Evolutionary conservation across 2,888 invertebrate species (phyloP).

Genomic region (Electrophaes corylata): DNA sequence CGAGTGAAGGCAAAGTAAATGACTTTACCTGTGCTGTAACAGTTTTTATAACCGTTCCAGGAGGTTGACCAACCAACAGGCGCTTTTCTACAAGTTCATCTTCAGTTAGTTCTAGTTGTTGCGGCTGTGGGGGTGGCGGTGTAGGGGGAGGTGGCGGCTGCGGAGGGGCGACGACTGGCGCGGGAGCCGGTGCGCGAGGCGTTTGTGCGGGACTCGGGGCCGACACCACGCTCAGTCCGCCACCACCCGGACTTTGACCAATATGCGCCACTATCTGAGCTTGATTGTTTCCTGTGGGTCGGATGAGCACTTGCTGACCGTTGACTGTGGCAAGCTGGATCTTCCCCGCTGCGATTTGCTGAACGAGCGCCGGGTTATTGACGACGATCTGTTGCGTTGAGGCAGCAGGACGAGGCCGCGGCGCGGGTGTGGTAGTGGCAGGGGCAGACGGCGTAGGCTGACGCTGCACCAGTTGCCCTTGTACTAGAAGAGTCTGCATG

Average conservation of each 20-base stretch:
- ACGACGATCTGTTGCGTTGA: conserved; percentile 89
- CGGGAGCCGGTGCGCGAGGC: conserved; percentile 42
- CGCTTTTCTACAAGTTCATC: conserved; percentile 87
- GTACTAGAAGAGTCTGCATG: conserved; percentile 63
- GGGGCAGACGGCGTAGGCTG: conserved; percentile 58
- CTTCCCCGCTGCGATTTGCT: conserved; percentile 92
- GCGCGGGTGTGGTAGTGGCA: conserved; percentile 55
- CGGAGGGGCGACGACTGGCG: conserved; percentile 35
- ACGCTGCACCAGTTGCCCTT: conserved; percentile 55
- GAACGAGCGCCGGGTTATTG: conserved; percentile 90
- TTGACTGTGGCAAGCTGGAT: conserved; percentile 93
- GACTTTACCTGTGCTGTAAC: conserved; percentile 90
- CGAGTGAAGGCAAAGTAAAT: no score
- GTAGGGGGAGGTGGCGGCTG: conserved; percentile 38
- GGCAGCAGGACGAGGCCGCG: conserved; percentile 43
- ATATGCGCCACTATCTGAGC: conserved; percentile 91
- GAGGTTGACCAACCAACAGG: conserved; percentile 90
- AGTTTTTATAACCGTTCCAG: conserved; percentile 93
- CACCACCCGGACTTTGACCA: conserved; percentile 79
- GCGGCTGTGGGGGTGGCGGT: conserved; percentile 32
- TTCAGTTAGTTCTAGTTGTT: conserved; percentile 66
- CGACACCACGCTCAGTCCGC: conserved; percentile 43
- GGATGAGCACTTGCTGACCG: conserved; percentile 93
- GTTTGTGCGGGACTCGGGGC: conserved; percentile 41
- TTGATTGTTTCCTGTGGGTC: conserved; percentile 91